Evolutionary conservation across 2,888 invertebrate species (phyloP), one percentile per base, ranked within the genome.

Genomic region (Tenthredo livida): DNA sequence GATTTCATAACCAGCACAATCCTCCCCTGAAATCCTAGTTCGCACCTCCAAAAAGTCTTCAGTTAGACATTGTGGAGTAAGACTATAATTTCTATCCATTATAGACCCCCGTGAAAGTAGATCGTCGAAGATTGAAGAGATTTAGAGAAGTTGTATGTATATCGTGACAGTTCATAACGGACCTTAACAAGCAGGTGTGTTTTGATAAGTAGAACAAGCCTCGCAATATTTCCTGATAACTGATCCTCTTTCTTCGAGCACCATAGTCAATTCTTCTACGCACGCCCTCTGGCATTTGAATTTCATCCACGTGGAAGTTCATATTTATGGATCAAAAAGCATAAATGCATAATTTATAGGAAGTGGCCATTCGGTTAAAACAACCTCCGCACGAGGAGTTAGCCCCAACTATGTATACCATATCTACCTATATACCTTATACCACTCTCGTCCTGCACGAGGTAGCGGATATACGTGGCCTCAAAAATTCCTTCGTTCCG

Each of bases 271-370:
- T 37, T 47, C 21, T 25, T 33, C 77, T 12, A 78, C 37, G 37
- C 25, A 40, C 17, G 40, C 37, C 54, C 33, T 21, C 33, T 15
- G 67, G 21, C 9, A 83, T 83, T 83, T 47, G 65, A 83, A 83
- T 83, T 83, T 83, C 83, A 67, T n/a, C 83, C 67, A 67, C 83
- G 67, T 67, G 67, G 67, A 70, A 67, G 83, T 67, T 70, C 83
- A 83, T 83, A 83, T 83, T 83, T 83, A 83, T 83, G 67, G 67
- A 83, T 83, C 67, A 47, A 83, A 83, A 29, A 47, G 67, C 50
- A 83, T 70, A 70, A 67, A 83, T 83, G 83, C 83, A 83, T 83
- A 83, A 83, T 83, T 83, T 83, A 83, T 83, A 67, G 83, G 83
- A 83, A 70, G 83, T 70, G 65, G 67, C 83, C 67, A 70, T 67